Evolutionary conservation across 2,113 vertebrate species (phyloP), one percentile per base, ranked within the genome.

Genomic region (Chunga burmeisteri): DNA sequence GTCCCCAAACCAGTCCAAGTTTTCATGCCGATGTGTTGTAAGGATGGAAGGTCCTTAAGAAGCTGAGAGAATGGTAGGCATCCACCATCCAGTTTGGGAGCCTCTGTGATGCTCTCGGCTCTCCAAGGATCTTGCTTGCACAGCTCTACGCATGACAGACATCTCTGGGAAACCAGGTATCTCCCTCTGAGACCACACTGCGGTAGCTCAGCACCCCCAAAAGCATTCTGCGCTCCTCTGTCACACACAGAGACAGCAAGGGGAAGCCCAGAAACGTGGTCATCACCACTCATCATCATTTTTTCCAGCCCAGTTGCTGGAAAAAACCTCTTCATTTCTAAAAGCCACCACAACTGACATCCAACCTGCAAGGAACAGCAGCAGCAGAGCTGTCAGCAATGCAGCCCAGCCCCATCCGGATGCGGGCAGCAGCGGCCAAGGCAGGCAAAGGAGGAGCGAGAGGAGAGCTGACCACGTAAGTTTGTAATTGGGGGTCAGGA

Each of bases 141-240:
- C 29, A 36, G 49, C 29, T 46, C 79, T 27, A 38, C 16, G 20
- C 2, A 0, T 1, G 10, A 15, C 14, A 18, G n/a, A 42, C 34
- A n/a, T 9, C 63, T 16, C 36, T 8, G 21, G 55, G 49, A 63
- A 47, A 74, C 10, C 30, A 34, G 3, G 10, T 4, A 9, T 38
- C 38, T 52, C 62, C 67, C 59, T 67, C 49, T 4, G 46, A 44
- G 23, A 26, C 12, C 21, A 32, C 52, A 32, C 44, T 0, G 5
- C 5, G 22, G 42, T 21, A 38, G 56, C 6, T 78, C 63, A 53
- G 50, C 75, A 49, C 10, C 40, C 29, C 12, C 10, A 14, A 72
- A 53, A 20, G 25, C 9, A 7, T 19, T 15, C 84, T 5, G 4
- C 1, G 4, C 21, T 16, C 26, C n/a, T 4, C 17, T 2, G 6